Percentiles rank a stretch among this genome's conserved stretches.
Evolutionary conservation across 1,140 invertebrate genomes (phyloP).

Genomic region (Drosophila kepulauana): DNA sequence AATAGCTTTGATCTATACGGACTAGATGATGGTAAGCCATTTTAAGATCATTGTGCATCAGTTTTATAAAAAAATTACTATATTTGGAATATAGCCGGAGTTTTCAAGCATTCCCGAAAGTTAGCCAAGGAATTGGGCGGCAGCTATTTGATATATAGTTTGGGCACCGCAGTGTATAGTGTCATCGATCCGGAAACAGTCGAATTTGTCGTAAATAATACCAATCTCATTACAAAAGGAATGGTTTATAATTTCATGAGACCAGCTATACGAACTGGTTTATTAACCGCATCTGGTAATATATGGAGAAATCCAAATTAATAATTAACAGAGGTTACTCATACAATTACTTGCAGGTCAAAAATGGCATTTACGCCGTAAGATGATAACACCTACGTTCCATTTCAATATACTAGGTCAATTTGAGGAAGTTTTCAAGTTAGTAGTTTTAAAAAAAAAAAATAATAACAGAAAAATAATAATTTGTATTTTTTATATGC

Average conservation of each 20-base stretch:
- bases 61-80: neutral
- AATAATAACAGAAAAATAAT: neutral
- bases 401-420: constrained; percentile 94
- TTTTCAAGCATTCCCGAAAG: constrained; percentile 37
- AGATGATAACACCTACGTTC: constrained; percentile 94
- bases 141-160: constrained; percentile 62
- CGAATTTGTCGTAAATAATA: constrained; percentile 63
- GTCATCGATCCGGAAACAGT: constrained; percentile 66
- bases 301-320: neutral
- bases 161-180: constrained; percentile 56
- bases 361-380: constrained; percentile 92
- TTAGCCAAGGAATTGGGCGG: constrained; percentile 32
- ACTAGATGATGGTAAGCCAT: constrained; percentile 45
- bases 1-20: constrained; percentile 59
- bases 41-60: neutral
- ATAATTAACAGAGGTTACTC: neutral
- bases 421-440: constrained; percentile 90
- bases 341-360: constrained; percentile 53
- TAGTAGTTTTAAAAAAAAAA: constrained; percentile 73
- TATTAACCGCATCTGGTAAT: constrained; percentile 88
- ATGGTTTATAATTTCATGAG: constrained; percentile 86
- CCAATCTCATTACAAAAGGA: constrained; percentile 64
- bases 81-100: constrained; percentile 33
- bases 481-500: neutral
- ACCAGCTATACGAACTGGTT: constrained; percentile 88